These are phyloP conservation scores for Gorsachius goisagi DNA, from an alignment of 2,113 vertebrate species.

Conservation along the genomic window DNA sequence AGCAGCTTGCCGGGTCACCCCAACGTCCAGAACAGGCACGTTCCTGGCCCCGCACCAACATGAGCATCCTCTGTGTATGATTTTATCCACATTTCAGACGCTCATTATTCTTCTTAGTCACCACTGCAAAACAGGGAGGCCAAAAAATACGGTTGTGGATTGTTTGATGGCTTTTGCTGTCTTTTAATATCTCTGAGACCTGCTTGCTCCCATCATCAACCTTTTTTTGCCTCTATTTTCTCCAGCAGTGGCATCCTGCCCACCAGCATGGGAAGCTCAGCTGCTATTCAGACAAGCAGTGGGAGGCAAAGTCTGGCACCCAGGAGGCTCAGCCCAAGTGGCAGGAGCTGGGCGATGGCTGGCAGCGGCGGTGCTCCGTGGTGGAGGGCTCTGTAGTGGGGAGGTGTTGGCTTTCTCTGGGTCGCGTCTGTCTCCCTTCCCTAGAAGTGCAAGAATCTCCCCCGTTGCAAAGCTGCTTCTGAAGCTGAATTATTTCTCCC, in stretches of 20 bases:
- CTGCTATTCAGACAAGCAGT: not conserved
- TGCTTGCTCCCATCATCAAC: not conserved
- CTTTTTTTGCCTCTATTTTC: not conserved
- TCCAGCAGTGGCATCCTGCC: not conserved
- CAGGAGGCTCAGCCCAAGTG: not conserved
- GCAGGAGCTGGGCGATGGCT: not conserved
- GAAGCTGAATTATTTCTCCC: not conserved
- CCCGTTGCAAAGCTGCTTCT: not conserved
- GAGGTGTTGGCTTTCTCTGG: not conserved
- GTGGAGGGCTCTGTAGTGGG: not conserved
- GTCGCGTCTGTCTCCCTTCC: not conserved
- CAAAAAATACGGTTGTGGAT: not conserved
- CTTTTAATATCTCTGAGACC: not conserved
- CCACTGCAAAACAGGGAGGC: not conserved
- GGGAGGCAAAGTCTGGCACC: not conserved
- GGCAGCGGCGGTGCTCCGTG: accelerated
- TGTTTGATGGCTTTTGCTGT: not conserved
- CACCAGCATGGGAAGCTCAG: not conserved
- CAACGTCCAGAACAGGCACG: not conserved
- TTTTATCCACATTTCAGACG: not conserved
- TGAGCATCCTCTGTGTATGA: not conserved
- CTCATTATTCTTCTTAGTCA: not conserved
- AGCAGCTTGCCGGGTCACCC: not conserved
- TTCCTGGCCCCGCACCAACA: not conserved
- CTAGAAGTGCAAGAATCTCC: not conserved